Evolutionary conservation across 30 jellyfish, hydroid and myxozoan genomes (phyloP).

Genomic region (Sanderia malayensis): DNA sequence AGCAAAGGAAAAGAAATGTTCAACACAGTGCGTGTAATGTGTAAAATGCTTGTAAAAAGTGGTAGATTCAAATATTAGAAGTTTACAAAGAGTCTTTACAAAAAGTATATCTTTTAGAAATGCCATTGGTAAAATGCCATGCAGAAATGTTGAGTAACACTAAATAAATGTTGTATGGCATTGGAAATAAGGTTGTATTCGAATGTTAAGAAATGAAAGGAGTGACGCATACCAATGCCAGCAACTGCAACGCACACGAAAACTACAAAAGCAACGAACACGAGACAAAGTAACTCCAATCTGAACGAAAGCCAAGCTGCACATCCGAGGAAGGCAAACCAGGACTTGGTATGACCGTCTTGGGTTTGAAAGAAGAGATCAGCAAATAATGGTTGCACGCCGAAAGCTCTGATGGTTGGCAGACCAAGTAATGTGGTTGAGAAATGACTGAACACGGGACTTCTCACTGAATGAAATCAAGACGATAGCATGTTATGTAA

Average conservation of each 20-base stretch:
- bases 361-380: slow-evolving; percentile 72
- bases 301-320: slow-evolving; percentile 84
- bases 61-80: too few species aligned
- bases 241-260: slow-evolving; percentile 60
- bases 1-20: too few species aligned
- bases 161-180: too few species aligned
- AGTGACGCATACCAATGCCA: slow-evolving; percentile 54
- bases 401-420: slow-evolving; percentile 95
- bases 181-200: too few species aligned
- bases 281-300: slow-evolving; percentile 56
- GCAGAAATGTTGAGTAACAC: too few species aligned
- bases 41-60: too few species aligned
- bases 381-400: slow-evolving; percentile 64
- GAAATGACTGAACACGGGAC: slow-evolving; percentile 90
- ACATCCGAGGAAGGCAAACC: slow-evolving; percentile 68
- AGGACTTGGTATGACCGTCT: slow-evolving; percentile 86
- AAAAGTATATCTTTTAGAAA: too few species aligned
- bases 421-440: slow-evolving; percentile 92
- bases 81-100: too few species aligned
- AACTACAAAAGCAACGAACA: slow-evolving; percentile 52
- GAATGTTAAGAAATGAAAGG: too few species aligned
- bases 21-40: too few species aligned
- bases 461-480: slow-evolving; percentile 65
- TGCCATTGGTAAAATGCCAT: too few species aligned
- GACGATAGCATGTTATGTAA: too few species aligned